Evolutionary conservation across 1,140 invertebrate species (phyloP).

Genomic region (Acyrthosiphon pisum): DNA sequence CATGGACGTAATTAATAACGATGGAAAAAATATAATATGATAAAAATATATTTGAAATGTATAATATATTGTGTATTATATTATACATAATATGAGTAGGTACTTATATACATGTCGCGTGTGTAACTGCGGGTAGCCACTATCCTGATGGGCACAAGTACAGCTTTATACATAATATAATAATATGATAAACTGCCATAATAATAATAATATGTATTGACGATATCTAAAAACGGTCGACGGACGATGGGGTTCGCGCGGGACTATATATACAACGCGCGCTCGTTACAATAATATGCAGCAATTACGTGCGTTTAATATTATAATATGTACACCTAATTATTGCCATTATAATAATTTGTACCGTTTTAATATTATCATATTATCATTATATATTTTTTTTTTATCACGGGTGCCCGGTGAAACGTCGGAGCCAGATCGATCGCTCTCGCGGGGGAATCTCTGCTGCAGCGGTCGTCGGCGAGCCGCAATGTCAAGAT

Average conservation of each 20-base stretch:
- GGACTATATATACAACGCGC: background rate
- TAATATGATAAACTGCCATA: too few species aligned
- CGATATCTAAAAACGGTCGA: too few species aligned
- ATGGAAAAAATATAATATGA: background rate
- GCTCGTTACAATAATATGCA: background rate
- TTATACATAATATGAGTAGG: background rate
- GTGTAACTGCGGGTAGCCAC: background rate
- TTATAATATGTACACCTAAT: background rate
- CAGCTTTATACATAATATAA: too few species aligned
- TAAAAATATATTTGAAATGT: background rate
- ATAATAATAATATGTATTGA: too few species aligned
- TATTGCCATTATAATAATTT: background rate
- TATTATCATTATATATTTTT: too few species aligned
- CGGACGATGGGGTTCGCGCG: too few species aligned
- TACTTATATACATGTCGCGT: background rate
- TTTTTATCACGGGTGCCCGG: background rate
- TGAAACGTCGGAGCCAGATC: background rate
- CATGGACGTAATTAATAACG: background rate
- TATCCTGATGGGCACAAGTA: background rate
- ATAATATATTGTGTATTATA: background rate
- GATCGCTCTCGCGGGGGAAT: conserved; percentile 21
- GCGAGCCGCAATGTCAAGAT: conserved; percentile 41
- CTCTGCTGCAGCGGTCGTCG: background rate
- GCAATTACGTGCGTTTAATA: background rate
- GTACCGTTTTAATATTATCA: background rate